A percentile compares a stretch with the other conserved stretches of the same genome.
Conservation (phyloP, 2,797 vertebrate species). For the Halcyon smyrnensis region DNA sequence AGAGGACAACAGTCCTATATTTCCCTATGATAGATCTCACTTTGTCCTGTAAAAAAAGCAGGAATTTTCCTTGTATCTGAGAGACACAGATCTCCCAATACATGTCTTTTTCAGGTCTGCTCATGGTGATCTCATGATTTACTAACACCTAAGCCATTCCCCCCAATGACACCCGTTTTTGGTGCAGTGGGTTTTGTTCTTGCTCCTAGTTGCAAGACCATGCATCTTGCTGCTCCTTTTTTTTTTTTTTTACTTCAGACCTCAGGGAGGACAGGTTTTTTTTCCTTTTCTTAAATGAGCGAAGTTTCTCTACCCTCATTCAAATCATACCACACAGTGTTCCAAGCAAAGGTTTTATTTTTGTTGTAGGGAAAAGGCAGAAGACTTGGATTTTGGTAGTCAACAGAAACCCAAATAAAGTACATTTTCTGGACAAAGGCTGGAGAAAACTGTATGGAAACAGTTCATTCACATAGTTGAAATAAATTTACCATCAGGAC, state of each 20-base stretch:
- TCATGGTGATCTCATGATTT: not conserved
- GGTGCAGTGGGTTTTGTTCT: not conserved
- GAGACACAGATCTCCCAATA: not conserved
- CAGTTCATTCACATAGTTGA: not conserved
- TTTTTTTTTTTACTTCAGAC: not conserved
- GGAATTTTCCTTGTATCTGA: not conserved
- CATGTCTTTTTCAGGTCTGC: not conserved
- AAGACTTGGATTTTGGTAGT: not conserved
- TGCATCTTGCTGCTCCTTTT: not conserved
- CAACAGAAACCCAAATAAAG: not conserved
- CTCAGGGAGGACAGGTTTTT: not conserved
- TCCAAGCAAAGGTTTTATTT: not conserved
- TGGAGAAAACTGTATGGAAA: not conserved
- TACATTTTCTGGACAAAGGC: not conserved
- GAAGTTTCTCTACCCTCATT: not conserved
- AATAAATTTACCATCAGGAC: not conserved
- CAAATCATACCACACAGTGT: not conserved
- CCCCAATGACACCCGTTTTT: not conserved
- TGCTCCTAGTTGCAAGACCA: not conserved
- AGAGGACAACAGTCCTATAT: not conserved
- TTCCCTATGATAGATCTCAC: not conserved
- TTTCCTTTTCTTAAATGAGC: not conserved
- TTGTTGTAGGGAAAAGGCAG: not conserved
- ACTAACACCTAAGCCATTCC: too few species aligned
- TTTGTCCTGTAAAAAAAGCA: not conserved